These are phyloP conservation scores for Lobophora halterata DNA, from an alignment of 2,888 invertebrate genomes.

Conservation along the genomic window DNA sequence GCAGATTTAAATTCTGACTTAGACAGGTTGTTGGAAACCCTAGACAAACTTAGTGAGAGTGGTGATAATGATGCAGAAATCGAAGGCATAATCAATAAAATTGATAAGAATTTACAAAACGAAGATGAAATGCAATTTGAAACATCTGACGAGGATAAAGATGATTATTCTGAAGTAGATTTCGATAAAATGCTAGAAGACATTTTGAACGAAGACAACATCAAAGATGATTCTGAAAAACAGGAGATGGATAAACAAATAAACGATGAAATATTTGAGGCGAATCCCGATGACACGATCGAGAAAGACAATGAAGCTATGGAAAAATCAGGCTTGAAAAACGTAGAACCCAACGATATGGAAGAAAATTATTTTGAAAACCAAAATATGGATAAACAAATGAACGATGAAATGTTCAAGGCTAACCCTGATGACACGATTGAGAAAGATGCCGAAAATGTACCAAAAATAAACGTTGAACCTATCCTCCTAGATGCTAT, in stretches of 20 bases:
- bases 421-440: slow-evolving; percentile 26
- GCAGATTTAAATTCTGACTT: slow-evolving; percentile 54
- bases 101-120: slow-evolving; percentile 24
- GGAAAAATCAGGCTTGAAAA: not conserved
- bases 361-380: too few relatives aligned
- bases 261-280: slow-evolving; percentile 24
- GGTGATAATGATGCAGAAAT: slow-evolving; percentile 24
- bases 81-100: slow-evolving; percentile 18
- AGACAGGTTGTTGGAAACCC: slow-evolving; percentile 48
- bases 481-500: slow-evolving; percentile 45
- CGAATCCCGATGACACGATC: slow-evolving; percentile 24
- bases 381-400: slow-evolving; percentile 8
- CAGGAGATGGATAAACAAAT: slow-evolving; percentile 11
- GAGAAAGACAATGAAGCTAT: slow-evolving; percentile 21
- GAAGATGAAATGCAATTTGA: slow-evolving; percentile 13
- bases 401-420: slow-evolving; percentile 24
- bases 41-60: slow-evolving; percentile 44
- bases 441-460: slow-evolving; percentile 19
- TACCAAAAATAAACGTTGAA: slow-evolving; percentile 9
- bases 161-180: slow-evolving; percentile 28
- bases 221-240: slow-evolving; percentile 12
- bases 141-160: slow-evolving; percentile 17
- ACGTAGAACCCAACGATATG: slow-evolving; percentile 28
- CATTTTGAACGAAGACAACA: slow-evolving; percentile 21
- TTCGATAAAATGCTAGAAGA: slow-evolving; percentile 34